A percentile compares a stretch with the other conserved stretches of the same genome.
These are phyloP conservation scores for Biston stratarius DNA, from an alignment of 2,888 invertebrate genomes.

Conservation along the genomic window DNA sequence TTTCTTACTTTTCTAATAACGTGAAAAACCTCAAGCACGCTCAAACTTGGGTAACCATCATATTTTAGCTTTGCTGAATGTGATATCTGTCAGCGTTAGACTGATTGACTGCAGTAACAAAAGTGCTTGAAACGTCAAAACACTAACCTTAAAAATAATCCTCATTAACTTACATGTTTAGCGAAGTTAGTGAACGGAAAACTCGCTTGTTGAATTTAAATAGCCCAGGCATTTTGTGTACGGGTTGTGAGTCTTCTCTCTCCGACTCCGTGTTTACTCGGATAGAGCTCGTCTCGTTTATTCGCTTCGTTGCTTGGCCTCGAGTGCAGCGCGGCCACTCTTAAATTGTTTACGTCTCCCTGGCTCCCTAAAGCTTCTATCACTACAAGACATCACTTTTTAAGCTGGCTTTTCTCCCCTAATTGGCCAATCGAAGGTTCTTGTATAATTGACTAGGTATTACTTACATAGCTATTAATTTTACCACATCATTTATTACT, in stretches of 20 bases:
- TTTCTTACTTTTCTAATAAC: too few species aligned
- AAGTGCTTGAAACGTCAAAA: too few species aligned
- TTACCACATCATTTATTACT: not conserved
- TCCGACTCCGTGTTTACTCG: constrained; percentile 57
- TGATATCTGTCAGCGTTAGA: too few species aligned
- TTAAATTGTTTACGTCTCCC: constrained; percentile 74
- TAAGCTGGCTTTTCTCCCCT: constrained; percentile 45
- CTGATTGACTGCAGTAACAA: too few species aligned
- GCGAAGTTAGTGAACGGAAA: constrained; percentile 48
- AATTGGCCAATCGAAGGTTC: constrained; percentile 42
- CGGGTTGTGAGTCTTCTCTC: constrained; percentile 47
- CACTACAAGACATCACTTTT: constrained; percentile 29
- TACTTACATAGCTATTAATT: too few species aligned
- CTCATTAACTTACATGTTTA: too few species aligned
- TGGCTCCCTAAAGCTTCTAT: constrained; percentile 49
- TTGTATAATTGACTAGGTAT: not conserved
- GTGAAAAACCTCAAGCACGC: too few species aligned
- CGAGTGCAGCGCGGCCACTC: constrained; percentile 67
- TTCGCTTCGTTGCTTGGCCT: constrained; percentile 67
- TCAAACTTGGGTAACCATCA: too few species aligned
- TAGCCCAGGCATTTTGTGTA: constrained; percentile 51
- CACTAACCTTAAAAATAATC: too few species aligned
- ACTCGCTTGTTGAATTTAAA: constrained; percentile 58
- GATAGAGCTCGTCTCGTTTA: constrained; percentile 64
- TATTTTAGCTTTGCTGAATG: too few species aligned